Conservation (phyloP, 2,888 invertebrate genomes). For the Ctena decussata region DNA sequence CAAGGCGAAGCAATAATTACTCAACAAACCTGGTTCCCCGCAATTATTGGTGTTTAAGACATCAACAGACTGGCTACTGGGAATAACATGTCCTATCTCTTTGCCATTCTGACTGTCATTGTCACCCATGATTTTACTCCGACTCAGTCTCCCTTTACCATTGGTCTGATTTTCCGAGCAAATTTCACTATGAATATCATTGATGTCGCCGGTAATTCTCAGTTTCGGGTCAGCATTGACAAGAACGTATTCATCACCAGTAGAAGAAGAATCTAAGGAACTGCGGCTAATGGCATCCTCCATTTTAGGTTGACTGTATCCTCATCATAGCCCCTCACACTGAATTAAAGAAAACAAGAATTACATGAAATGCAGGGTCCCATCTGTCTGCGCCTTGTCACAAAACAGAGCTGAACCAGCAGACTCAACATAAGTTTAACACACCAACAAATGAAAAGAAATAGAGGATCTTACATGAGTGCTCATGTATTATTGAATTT, state of each 20-base stretch:
- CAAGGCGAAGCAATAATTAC: too few species aligned
- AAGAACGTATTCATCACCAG: constrained; percentile 91
- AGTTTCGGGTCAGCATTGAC: constrained; percentile 90
- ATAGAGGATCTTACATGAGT: too few species aligned
- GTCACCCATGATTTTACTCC: constrained; percentile 39
- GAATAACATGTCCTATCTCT: constrained; percentile 73
- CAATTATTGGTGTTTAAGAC: constrained; percentile 62
- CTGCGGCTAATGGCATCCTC: constrained; percentile 89
- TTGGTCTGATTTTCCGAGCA: constrained; percentile 57
- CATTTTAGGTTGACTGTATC: constrained; percentile 71
- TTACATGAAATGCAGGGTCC: too few species aligned
- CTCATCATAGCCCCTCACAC: neutral
- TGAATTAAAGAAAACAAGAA: too few species aligned
- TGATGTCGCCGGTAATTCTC: constrained; percentile 90
- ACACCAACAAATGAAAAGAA: too few species aligned
- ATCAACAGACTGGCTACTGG: constrained; percentile 75
- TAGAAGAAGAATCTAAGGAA: constrained; percentile 91
- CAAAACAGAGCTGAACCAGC: too few species aligned
- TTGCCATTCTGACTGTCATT: constrained; percentile 44
- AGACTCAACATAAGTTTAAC: too few species aligned
- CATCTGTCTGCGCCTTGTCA: too few species aligned
- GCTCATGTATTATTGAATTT: too few species aligned
- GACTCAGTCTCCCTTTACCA: neutral
- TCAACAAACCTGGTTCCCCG: constrained; percentile 42
- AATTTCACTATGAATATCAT: constrained; percentile 87